Base-by-base conservation (phyloP, 2,113 vertebrate species). In the Uria lomvia region DNA sequence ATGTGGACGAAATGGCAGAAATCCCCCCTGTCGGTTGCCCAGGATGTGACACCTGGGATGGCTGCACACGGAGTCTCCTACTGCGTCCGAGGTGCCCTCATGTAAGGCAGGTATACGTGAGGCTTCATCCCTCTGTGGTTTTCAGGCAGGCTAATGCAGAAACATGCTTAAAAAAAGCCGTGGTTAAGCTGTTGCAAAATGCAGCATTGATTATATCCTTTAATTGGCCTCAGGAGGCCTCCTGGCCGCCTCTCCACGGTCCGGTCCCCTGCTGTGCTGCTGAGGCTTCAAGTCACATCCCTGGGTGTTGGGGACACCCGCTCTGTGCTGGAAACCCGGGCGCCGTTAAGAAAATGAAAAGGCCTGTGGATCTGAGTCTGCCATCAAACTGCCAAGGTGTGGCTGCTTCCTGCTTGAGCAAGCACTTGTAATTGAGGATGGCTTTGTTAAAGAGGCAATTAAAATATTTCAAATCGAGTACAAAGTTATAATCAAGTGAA, bases 61-160 rank as follows among this genome's bases (percentile, higher is more conserved):
- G 72, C 5, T 0, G 22, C 2, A 0, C 17, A 3, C 14, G 14
- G 43, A 9, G 55, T 2, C 60, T 70, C 0, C 0, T 36, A 1
- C 78, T 47, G 36, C 1, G 2, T 32, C 73, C 42, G 58, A 47
- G 70, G 70, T 59, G 58, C 45, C 50, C 45, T 77, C 18, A 14
- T 2, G 5, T 20, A 2, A 8, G 42, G 55, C 43, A 49, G 45
- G 22, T 58, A 5, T 55, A 0, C 3, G 45, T 21, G 74, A 62
- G 72, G 20, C 36, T 86, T 78, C 52, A 15, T 50, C 60, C 52
- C 3, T 3, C 38, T 65, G 8, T 71, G 85, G 36, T 84, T 86
- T 88, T 58, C 50, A 32, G 27, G n/a, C 49, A 40, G 29, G 60
- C 52, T 78, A 12, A 36, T 36, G 68, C 38, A 87, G 52, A 87